Evolutionary conservation across 1,140 invertebrate species (phyloP), one percentile per base, ranked within the genome.

Genomic region (Samia ricini): DNA sequence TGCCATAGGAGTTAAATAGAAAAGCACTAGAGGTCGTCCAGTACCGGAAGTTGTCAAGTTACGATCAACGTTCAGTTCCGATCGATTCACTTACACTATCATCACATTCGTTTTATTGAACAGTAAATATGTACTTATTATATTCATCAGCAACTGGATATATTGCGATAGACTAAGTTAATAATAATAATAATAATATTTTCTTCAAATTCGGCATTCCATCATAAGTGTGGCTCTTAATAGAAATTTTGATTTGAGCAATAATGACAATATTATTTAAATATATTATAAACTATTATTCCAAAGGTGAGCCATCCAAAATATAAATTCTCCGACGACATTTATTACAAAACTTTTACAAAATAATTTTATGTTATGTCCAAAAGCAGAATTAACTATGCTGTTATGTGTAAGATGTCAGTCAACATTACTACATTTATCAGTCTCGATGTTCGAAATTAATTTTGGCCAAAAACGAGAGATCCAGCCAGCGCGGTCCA

Each of bases 381-480:
- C 69, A 71, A 84, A 86, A 88, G 81, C 85, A 86, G 82, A 83
- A 85, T 82, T 89, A 81, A 80, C 80, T 86, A 85, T 83, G 77
- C 80, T 83, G n/a, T 78, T 60, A 62, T 70, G 60, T 71, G 74
- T 69, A 72, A 68, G 73, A 71, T 64, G 66, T 85, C 77, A 85
- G 66, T 85, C 77, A 85, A 83, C 83, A 77, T n/a, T 83, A 85
- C 80, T 88, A 88, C 76, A 80, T 82, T n/a, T 85, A 89, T 89
- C 87, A 89, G 87, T 89, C 87, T 89, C 87, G 81, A 86, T 87
- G 76, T 77, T 87, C 76, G 81, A 85, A 87, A 87, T 85, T 84
- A 79, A 72, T 85, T 87, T 89, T 89, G 85, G 87, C 87, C 87
- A 81, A 89, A n/a, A 86, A 86, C 75, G 83, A 87, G 85, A 85